Evolutionary conservation across 1,140 invertebrate species (phyloP), one percentile per base, ranked within the genome.

Genomic region (Drosophila rufa): DNA sequence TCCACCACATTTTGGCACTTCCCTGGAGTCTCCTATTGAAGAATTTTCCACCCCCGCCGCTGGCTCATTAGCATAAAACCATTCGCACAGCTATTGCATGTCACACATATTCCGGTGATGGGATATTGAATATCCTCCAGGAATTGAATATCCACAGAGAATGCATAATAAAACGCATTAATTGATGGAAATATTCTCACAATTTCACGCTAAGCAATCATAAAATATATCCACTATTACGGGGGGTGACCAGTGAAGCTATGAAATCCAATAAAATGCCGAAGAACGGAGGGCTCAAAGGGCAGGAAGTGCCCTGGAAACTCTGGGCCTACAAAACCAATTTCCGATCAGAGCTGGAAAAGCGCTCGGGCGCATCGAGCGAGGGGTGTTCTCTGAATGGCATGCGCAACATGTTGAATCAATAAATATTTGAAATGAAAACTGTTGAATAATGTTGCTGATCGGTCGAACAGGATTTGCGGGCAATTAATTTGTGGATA

Each of bases 401-500:
- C 84, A 89, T 80, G 79, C 75, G 85, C 85, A 90, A 90, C 85
- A 90, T 81, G 85, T 90, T 84, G 78, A 67, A 84, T 89, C 84
- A 89, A 89, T 89, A 79, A 76, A 80, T 75, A 87, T 89, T 87
- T 71, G 74, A 84, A 87, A 73, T 79, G 84, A 84, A 87, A 87
- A 87, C 84, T 87, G 84, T 87, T 87, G 84, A 87, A 87, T 86
- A 84, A 86, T 82, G 82, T 57, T 51, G 56, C 56, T 27, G 33
- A 25, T 59, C 22, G 50, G 53, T 38, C 17, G 67, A 46, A 89
- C 90, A 91, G 90, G 90, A 91, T 91, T 91, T 91, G 90, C 89
- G 90, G 90, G 89, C 84, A 89, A 91, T 91, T 91, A 91, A 91
- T 91, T 91, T 86, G 81, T 89, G 75, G 80, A 64, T 50, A 55